Conservation (phyloP, 2,797 vertebrate species). For the Squalus acanthias region DNA sequence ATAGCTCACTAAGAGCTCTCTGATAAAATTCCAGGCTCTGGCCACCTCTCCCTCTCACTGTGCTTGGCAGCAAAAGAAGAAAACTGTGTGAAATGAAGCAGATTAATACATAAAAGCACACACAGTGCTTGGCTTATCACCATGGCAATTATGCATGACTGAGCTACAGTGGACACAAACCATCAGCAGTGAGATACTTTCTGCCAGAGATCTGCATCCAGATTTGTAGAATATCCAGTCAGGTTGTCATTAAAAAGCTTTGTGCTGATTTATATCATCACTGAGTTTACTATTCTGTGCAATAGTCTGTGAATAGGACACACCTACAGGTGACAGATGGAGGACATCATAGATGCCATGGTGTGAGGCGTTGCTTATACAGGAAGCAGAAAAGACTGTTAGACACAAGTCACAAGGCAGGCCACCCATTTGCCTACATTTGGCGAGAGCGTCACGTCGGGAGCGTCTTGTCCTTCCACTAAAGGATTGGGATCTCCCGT, state of each 20-base stretch:
- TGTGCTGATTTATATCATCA: not conserved
- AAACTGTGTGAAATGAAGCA: not conserved
- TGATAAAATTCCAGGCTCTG: conserved; percentile 23
- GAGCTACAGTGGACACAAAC: not conserved
- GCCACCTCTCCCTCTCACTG: conserved; percentile 14
- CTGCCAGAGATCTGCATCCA: not conserved
- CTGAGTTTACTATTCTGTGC: not conserved
- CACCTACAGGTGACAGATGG: not conserved
- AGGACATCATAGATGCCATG: not conserved
- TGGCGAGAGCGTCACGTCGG: not conserved
- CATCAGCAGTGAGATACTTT: not conserved
- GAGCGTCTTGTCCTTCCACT: not conserved
- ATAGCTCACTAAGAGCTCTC: not conserved
- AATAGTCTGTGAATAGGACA: not conserved
- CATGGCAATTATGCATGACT: not conserved
- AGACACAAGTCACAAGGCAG: not conserved
- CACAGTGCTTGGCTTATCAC: not conserved
- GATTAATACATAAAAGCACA: not conserved
- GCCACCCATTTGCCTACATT: not conserved
- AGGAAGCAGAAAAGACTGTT: not conserved
- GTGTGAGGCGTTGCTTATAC: not conserved
- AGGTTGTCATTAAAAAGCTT: not conserved
- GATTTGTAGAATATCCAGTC: not conserved
- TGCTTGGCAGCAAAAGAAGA: conserved; percentile 6
- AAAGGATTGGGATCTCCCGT: not conserved